Conservation (phyloP, 2,888 invertebrate species). For the Drosophila acutilabella region DNA sequence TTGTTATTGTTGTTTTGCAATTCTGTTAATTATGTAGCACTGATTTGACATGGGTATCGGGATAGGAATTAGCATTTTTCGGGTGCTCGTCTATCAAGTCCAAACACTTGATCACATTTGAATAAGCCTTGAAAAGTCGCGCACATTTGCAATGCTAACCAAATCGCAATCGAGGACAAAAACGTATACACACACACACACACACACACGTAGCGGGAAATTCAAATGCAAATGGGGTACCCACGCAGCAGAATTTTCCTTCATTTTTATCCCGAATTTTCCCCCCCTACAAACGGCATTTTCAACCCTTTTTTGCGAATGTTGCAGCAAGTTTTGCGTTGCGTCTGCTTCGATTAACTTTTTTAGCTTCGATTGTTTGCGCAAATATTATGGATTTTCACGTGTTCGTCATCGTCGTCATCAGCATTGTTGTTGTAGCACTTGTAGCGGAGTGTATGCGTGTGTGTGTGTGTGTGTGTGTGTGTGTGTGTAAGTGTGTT, state of each 20-base stretch:
- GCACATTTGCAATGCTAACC: constrained; percentile 68
- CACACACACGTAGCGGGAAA: constrained; percentile 29
- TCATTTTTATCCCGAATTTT: not conserved
- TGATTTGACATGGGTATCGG: constrained; percentile 30
- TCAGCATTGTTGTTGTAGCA: constrained; percentile 11
- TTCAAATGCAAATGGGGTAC: constrained; percentile 66
- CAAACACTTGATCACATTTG: constrained; percentile 64
- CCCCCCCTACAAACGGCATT: constrained; percentile 3
- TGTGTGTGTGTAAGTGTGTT: constrained; percentile 28
- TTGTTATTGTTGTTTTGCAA: constrained; percentile 3
- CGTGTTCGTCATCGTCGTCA: constrained; percentile 21
- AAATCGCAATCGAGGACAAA: constrained; percentile 19
- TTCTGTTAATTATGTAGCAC: constrained; percentile 20
- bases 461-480: constrained; percentile 25
- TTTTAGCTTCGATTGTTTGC: constrained; percentile 55
- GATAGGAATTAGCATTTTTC: constrained; percentile 9
- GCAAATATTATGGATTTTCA: constrained; percentile 68
- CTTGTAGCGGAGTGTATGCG: constrained; percentile 22
- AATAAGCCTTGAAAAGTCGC: constrained; percentile 63
- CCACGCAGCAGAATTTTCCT: constrained; percentile 32
- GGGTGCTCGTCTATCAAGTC: constrained; percentile 36
- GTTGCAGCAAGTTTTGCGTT: constrained; percentile 43
- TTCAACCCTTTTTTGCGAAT: constrained; percentile 26
- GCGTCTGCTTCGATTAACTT: constrained; percentile 66
- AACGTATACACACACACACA: constrained; percentile 14